Conservation (phyloP, 2,888 invertebrate species). For the Acronicta psi region DNA sequence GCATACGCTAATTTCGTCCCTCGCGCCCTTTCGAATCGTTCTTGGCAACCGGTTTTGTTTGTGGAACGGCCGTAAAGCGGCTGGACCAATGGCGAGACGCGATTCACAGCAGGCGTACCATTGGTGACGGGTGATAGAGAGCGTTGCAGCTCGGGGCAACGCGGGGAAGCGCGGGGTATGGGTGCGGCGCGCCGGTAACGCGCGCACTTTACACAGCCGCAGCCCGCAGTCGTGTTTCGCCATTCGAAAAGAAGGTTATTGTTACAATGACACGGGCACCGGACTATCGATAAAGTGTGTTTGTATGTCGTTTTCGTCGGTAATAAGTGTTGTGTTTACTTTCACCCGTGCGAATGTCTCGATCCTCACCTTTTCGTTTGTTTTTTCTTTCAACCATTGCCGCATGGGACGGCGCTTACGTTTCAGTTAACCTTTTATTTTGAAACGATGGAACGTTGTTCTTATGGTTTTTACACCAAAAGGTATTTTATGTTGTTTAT, state of each 20-base stretch:
- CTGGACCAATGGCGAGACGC: conserved; percentile 73
- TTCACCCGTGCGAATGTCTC: conserved; percentile 89
- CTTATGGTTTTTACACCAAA: conserved; percentile 94
- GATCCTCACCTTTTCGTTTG: conserved; percentile 86
- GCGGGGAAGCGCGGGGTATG: conserved; percentile 74
- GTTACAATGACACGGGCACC: conserved; percentile 85
- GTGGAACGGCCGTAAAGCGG: conserved; percentile 82
- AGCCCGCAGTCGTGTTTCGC: conserved; percentile 85
- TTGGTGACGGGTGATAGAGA: conserved; percentile 80
- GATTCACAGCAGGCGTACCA: conserved; percentile 78
- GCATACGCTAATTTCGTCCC: conserved; percentile 81
- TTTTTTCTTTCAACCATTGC: conserved; percentile 85
- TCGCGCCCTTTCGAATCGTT: conserved; percentile 85
- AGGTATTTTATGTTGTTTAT: conserved; percentile 91
- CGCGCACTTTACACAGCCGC: conserved; percentile 66
- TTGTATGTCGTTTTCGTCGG: conserved; percentile 89
- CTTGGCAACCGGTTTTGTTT: conserved; percentile 87
- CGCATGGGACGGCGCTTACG: conserved; percentile 88
- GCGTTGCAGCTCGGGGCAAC: conserved; percentile 58
- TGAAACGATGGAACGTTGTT: conserved; percentile 94
- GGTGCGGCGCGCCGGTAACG: conserved; percentile 76
- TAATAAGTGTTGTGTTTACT: conserved; percentile 89
- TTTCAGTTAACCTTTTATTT: conserved; percentile 89
- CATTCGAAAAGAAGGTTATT: conserved; percentile 86
- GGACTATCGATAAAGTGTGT: conserved; percentile 89